These are phyloP conservation scores for Ursus arctos DNA, from an alignment of 2,113 vertebrate genomes.

Conservation along the genomic window DNA sequence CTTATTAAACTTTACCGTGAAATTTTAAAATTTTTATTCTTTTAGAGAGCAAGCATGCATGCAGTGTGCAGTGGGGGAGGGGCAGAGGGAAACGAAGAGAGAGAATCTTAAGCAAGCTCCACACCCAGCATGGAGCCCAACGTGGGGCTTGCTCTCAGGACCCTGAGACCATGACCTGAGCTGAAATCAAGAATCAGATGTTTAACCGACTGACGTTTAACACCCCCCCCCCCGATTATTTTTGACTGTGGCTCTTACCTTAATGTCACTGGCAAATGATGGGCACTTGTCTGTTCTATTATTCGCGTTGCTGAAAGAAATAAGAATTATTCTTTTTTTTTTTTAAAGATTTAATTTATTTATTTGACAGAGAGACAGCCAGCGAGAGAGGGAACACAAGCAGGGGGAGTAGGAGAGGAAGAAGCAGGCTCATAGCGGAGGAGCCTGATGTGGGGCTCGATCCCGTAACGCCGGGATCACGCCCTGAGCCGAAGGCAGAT, in stretches of 20 bases:
- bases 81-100: background rate
- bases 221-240: background rate
- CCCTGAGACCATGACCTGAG: background rate
- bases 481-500: too few relatives aligned
- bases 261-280: slow-evolving; percentile 1
- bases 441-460: too few relatives aligned
- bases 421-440: too few relatives aligned
- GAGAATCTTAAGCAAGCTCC: background rate
- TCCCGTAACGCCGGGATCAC: too few relatives aligned
- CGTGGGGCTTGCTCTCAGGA: background rate
- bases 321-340: background rate
- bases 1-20: slow-evolving; percentile 11
- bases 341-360: too few relatives aligned
- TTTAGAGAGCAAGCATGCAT: background rate
- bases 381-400: too few relatives aligned
- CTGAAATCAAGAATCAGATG: background rate
- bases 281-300: background rate
- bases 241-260: background rate
- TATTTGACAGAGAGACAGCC: too few relatives aligned
- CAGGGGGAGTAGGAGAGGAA: too few relatives aligned
- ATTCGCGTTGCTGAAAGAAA: slow-evolving; percentile 40
- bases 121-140: too few relatives aligned
- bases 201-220: background rate
- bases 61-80: background rate
- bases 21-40: background rate